Evolutionary conservation across 2,888 invertebrate genomes (phyloP), one percentile per base, ranked within the genome.

Genomic region (Xestobium rufovillosum): DNA sequence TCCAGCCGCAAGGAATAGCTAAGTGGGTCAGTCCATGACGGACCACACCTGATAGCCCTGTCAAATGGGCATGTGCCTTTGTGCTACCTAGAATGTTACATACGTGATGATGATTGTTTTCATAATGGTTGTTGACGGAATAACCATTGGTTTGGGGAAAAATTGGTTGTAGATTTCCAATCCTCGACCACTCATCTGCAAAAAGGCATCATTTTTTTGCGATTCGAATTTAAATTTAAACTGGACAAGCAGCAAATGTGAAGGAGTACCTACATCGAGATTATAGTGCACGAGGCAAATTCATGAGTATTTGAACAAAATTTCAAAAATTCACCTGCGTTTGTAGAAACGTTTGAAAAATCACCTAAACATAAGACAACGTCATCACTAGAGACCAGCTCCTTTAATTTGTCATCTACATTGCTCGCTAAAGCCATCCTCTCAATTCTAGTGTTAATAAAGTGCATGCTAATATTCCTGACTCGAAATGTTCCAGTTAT

Each of bases 1-100:
- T 75, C 86, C 86, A 87, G 3, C 83, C 84, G n/a, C 79, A 71
- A 0, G 87, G 87, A 45, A 88, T 87, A 31, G 84, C 83, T 34
- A 85, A 65, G 54, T 84, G 85, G 39, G 76, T 76, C 26, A 87
- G 65, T 0, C 86, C 86, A 10, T 78, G 73, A 33, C 75, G 70
- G 25, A 87, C 71, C n/a, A 78, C 72, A 3, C 79, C 80, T 28
- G 72, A 67, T 36, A 68, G 58, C 1, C 77, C 76, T 42, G 76
- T 77, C 48, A 63, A 50, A 37, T 59, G 57, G 25, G 46, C 39
- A 36, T 55, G 52, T 10, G 57, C 42, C 34, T 47, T 53, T 3
- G 38, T 34, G 42, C 59, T 62, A 17, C 53, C 44, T 23, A 53
- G 50, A 34, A 57, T 55, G 38, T 53, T 58, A n/a, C n/a, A n/a